Evolutionary conservation across 2,888 invertebrate species (phyloP).

Genomic region (Melanostoma scalare): DNA sequence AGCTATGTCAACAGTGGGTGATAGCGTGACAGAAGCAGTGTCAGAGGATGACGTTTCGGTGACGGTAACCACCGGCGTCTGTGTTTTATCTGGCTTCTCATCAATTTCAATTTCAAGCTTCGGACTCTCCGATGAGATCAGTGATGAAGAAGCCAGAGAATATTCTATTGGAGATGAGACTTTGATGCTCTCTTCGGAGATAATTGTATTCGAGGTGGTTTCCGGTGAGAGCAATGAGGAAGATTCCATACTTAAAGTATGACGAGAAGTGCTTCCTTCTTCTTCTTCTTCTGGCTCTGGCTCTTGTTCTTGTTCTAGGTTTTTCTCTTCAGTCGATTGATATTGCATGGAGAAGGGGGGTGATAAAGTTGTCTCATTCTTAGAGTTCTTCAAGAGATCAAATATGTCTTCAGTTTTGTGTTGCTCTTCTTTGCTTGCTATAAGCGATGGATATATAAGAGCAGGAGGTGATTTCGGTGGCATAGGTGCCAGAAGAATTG

Average conservation of each 20-base stretch:
- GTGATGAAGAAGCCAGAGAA: conserved; percentile 35
- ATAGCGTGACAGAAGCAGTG: conserved; percentile 78
- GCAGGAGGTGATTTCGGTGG: conserved; percentile 63
- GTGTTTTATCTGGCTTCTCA: conserved; percentile 44
- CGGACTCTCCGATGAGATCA: conserved; percentile 45
- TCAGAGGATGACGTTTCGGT: conserved; percentile 55
- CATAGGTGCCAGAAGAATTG: conserved; percentile 30
- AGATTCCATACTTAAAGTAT: conserved; percentile 5
- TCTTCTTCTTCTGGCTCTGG: neutral
- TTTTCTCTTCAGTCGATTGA: conserved; percentile 13
- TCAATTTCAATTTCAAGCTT: conserved; percentile 54
- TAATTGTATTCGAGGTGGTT: conserved; percentile 50
- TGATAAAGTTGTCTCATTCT: conserved; percentile 52
- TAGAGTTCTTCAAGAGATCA: conserved; percentile 80
- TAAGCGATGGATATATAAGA: conserved; percentile 38
- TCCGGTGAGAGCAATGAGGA: conserved; percentile 43
- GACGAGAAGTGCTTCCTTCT: neutral
- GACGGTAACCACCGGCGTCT: conserved; percentile 19
- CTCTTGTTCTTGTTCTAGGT: conserved; percentile 11
- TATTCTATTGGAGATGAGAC: conserved; percentile 30
- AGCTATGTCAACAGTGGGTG: conserved; percentile 81
- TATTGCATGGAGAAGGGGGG: conserved; percentile 25
- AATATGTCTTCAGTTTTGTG: conserved; percentile 77
- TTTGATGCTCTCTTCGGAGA: conserved; percentile 48
- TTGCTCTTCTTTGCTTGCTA: conserved; percentile 46